Conservation (phyloP, 2,797 vertebrate genomes). For the Syncerus caffer region DNA sequence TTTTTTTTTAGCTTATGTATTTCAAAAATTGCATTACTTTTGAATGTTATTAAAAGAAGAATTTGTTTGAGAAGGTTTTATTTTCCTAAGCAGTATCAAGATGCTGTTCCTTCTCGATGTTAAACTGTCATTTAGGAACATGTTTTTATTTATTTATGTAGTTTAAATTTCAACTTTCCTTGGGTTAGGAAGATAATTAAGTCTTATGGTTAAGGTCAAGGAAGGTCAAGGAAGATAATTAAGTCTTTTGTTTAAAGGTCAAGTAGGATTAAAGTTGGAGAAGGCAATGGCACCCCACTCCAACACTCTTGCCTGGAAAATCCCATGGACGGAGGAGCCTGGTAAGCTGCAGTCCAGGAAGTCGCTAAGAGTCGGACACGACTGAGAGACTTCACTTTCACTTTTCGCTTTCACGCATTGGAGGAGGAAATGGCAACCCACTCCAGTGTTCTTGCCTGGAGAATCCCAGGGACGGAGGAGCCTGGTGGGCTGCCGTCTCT, state of each 20-base stretch:
- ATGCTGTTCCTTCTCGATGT: conserved; percentile 1
- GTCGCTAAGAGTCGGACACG: no score
- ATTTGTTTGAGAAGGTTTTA: conserved; percentile 9
- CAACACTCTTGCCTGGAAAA: no score
- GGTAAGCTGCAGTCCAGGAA: no score
- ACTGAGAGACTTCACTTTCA: no score
- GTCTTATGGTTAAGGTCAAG: background rate
- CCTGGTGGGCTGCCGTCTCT: no score
- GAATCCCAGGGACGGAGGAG: no score
- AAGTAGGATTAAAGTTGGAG: background rate
- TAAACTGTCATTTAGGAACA: background rate
- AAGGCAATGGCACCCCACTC: no score
- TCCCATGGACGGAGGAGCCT: no score
- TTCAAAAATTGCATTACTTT: conserved; percentile 27
- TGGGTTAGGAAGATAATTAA: conserved; percentile 6
- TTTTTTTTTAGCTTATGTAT: conserved; percentile 24
- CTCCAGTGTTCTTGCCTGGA: no score
- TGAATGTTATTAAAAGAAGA: conserved; percentile 31
- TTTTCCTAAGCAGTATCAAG: background rate
- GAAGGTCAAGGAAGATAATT: background rate
- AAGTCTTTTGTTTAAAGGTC: background rate
- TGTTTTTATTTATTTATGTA: conserved; percentile 35
- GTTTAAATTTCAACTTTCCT: background rate
- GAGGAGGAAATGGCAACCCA: no score
- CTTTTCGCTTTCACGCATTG: no score